phyloP scores from a whole-genome alignment of 2,113 vertebrate genomes.

The Todiramphus saurophagus region DNA sequence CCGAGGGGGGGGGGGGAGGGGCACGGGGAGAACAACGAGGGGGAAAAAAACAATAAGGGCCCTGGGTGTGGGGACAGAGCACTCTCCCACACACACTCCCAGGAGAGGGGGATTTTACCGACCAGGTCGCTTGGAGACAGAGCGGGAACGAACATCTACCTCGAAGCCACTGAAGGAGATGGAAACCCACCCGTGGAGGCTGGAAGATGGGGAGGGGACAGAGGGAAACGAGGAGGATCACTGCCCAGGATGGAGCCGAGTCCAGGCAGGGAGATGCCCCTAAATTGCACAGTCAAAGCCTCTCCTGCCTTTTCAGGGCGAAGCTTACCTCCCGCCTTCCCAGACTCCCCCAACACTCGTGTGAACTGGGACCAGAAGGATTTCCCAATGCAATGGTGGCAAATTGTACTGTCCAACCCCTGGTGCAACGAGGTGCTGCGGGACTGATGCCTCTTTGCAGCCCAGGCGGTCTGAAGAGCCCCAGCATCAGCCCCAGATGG shows the following conservation, averaged over 20 bases:
- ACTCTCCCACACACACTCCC: fast-evolving
- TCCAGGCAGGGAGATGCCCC: background rate
- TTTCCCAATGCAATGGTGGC: background rate
- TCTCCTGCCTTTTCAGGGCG: background rate
- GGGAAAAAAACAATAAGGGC: background rate
- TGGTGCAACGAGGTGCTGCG: background rate
- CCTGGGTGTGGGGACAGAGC: background rate
- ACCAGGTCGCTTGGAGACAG: constrained; percentile 12
- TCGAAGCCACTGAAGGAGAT: constrained; percentile 20
- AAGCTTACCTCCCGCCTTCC: background rate
- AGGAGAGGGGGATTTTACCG: background rate
- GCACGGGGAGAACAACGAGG: too few relatives aligned
- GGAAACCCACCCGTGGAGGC: background rate
- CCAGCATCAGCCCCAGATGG: background rate
- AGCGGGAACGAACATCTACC: constrained; percentile 64
- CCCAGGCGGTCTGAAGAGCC: background rate
- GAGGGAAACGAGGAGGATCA: background rate
- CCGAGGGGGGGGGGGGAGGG: background rate
- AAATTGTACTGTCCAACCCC: background rate
- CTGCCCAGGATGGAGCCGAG: background rate
- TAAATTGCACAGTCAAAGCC: background rate
- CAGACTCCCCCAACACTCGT: background rate
- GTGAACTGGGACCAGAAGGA: background rate
- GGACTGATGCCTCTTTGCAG: background rate
- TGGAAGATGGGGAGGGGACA: background rate